phyloP scores from a whole-genome alignment of 2,888 invertebrate species.

The Ormyrus pomaceus region DNA sequence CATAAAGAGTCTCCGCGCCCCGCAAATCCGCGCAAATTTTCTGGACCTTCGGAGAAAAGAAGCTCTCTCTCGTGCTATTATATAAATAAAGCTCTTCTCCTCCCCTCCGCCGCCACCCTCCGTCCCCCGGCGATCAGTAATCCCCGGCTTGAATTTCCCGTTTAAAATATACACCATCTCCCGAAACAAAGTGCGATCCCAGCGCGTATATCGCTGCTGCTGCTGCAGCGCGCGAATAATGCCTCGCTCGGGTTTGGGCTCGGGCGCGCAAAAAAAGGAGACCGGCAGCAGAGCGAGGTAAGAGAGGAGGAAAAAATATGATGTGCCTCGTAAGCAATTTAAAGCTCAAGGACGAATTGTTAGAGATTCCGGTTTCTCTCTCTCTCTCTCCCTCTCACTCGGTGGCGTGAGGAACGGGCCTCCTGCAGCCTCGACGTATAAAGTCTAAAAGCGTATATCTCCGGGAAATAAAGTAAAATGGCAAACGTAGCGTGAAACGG shows the following conservation, averaged over 20 bases:
- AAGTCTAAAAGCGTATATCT: constrained; percentile 68
- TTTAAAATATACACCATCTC: constrained; percentile 51
- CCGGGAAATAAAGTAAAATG: constrained; percentile 69
- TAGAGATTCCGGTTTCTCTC: constrained; percentile 41
- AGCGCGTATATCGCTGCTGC: constrained; percentile 37
- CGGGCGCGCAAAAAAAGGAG: constrained; percentile 4
- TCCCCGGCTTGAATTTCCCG: constrained; percentile 37
- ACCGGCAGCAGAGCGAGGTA: constrained; percentile 2
- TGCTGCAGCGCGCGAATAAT: constrained; percentile 38
- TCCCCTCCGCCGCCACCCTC: too few relatives aligned
- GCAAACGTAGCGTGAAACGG: constrained; percentile 72
- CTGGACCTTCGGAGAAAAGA: not conserved
- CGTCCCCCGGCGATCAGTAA: constrained; percentile 36
- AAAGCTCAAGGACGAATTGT: constrained; percentile 56
- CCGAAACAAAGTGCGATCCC: constrained; percentile 44
- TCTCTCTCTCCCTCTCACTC: constrained; percentile 51
- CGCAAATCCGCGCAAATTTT: constrained; percentile 7
- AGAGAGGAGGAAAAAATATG: constrained; percentile 49
- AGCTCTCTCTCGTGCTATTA: constrained; percentile 16
- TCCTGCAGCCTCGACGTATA: constrained; percentile 57
- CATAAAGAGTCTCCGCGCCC: too few relatives aligned
- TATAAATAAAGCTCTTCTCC: constrained; percentile 29
- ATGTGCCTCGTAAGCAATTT: constrained; percentile 56
- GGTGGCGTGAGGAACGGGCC: constrained; percentile 54
- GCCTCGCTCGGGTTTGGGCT: not conserved